Evolutionary conservation across 2,888 invertebrate species (phyloP), one percentile per base, ranked within the genome.

Genomic region (Drosophila stalkeri): DNA sequence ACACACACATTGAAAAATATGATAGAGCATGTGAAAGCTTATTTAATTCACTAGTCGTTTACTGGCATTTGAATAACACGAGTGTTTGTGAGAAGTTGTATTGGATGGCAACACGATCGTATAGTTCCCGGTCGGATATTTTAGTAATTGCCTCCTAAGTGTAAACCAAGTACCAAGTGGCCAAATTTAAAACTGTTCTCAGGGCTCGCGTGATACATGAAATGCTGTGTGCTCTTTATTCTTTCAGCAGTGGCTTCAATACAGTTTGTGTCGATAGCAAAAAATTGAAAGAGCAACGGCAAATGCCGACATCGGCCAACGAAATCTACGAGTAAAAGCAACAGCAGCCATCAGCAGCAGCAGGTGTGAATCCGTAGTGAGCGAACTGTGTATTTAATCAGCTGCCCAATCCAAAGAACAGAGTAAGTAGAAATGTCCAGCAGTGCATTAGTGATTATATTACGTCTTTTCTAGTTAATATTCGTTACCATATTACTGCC

Each of bases 11-110:
- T 55, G 47, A 62, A 46, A 46, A n/a, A 14, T 27, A 18, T 43
- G 35, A 23, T 57, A 51, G 61, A 71, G 54, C 59, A 64, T 56
- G 51, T 60, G 51, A 77, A 75, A 67, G 75, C 64, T 71, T 62
- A 47, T 75, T 77, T 43, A 77, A 75, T 75, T 77, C 64, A 65
- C 27, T 52, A 64, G 71, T 64, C 59, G 54, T 61, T 51, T 60
- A 31, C 51, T 64, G 47, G 33, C 77, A 77, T 77, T 77, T 67
- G 77, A 61, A 44, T 46, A 31, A 51, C 59, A 57, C 64, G 54
- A 64, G 44, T 46, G 59, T 55, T 61, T 41, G 33, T 54, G 66
- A 52, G 61, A 49, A 61, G 66, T 57, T 52, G 46, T 64, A 23
- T 62, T 64, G 18, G 23, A n/a, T 66, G 47, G 16, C 46, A 27